phyloP scores from a whole-genome alignment of 2,797 vertebrate genomes.

The Sebastes minor region DNA sequence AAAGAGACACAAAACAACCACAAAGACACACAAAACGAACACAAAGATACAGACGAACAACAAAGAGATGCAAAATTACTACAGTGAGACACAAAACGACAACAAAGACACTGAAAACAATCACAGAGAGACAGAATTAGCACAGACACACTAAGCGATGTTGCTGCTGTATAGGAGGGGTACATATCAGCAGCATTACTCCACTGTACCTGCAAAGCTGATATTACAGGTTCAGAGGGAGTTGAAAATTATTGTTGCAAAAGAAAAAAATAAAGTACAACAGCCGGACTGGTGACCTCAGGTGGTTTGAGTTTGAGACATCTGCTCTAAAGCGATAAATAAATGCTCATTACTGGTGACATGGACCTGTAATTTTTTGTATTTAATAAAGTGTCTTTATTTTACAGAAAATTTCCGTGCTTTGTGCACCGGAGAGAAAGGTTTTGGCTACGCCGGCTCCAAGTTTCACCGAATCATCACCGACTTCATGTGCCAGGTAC shows the following conservation, averaged over 20 bases:
- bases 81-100: too few relatives aligned
- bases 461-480: constrained; percentile 80
- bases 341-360: background rate
- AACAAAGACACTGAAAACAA: background rate
- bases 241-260: background rate
- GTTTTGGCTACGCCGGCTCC: constrained; percentile 78
- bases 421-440: constrained; percentile 81
- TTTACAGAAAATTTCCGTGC: constrained; percentile 80
- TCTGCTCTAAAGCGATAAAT: background rate
- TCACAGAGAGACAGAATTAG: background rate
- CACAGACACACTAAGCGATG: background rate
- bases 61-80: too few relatives aligned
- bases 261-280: background rate
- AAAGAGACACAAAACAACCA: too few relatives aligned
- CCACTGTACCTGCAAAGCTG: background rate
- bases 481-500: constrained; percentile 81
- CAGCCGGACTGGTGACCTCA: background rate
- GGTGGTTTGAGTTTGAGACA: background rate
- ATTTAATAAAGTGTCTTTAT: background rate
- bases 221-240: background rate
- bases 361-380: too few relatives aligned
- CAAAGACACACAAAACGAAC: too few relatives aligned
- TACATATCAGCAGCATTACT: background rate
- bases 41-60: too few relatives aligned
- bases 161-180: background rate